A percentile compares a stretch with the other conserved stretches of the same genome.
Conservation (phyloP, 64 coral and sea anemone genomes). For the Acropora yongei region DNA sequence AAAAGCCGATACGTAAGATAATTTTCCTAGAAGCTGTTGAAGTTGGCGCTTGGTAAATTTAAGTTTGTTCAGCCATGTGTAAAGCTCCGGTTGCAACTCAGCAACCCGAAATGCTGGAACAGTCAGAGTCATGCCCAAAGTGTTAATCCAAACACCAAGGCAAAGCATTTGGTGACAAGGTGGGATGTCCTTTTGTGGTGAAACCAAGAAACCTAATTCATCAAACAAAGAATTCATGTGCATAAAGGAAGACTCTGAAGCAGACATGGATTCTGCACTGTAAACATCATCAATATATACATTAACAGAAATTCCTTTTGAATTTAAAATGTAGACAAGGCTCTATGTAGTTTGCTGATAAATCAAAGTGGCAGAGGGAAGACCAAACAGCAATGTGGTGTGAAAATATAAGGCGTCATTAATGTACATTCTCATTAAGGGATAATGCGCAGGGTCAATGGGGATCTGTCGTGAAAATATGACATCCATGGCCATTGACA, state of each 20-base stretch:
- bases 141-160: conserved; percentile 42
- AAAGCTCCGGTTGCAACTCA: conserved; percentile 28
- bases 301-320: conserved; percentile 16
- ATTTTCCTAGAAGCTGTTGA: conserved; percentile 22
- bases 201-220: conserved; percentile 29
- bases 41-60: conserved; percentile 15
- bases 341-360: conserved; percentile 68
- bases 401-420: conserved; percentile 55
- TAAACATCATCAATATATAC: conserved; percentile 65
- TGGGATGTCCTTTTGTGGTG: conserved; percentile 13
- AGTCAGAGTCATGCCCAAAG: conserved; percentile 34
- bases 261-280: conserved; percentile 4
- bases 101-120: conserved; percentile 24
- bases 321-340: conserved; percentile 61
- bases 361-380: conserved; percentile 44
- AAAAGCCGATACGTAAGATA: conserved; percentile 57
- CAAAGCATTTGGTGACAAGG: conserved; percentile 46
- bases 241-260: conserved; percentile 2
- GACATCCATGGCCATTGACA: conserved; percentile 37
- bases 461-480: conserved; percentile 78
- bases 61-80: neutral
- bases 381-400: conserved; percentile 48
- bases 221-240: conserved; percentile 31
- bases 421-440: conserved; percentile 9
- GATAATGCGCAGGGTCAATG: conserved; percentile 61